Evolutionary conservation across 2,797 vertebrate genomes (phyloP).

Genomic region (Ctenosaura bakeri): DNA sequence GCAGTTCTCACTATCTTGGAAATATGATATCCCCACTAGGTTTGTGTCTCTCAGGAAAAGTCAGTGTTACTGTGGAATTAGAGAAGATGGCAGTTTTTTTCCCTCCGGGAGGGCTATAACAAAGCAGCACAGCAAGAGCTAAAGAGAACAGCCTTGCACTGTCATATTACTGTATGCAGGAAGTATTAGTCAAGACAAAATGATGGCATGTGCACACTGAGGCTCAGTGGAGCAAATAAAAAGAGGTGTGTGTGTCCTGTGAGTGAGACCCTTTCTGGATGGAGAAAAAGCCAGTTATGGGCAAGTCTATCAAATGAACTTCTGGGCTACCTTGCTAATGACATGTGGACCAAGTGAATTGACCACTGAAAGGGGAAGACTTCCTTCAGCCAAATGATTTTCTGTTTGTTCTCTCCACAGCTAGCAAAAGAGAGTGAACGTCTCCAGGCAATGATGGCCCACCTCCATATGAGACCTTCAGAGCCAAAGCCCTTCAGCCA

Average conservation of each 20-base stretch:
- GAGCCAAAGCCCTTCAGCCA: slow-evolving; percentile 99
- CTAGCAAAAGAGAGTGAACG: slow-evolving; percentile 98
- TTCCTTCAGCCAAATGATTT: fast-evolving
- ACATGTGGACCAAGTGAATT: not conserved
- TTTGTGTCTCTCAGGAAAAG: slow-evolving; percentile 5
- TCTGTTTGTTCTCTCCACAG: slow-evolving; percentile 76
- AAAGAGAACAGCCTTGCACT: slow-evolving; percentile 20
- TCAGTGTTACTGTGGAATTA: slow-evolving; percentile 25
- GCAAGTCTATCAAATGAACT: not conserved
- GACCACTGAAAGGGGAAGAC: fast-evolving
- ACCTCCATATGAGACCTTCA: slow-evolving; percentile 98
- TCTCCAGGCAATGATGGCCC: slow-evolving; percentile 99
- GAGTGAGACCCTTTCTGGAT: not conserved
- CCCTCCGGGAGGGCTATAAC: not conserved
- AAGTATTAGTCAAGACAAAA: slow-evolving; percentile 33
- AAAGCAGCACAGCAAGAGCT: not conserved
- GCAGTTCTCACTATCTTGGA: not conserved
- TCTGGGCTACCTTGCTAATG: not conserved
- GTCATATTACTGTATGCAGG: slow-evolving; percentile 1
- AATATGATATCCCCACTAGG: slow-evolving; percentile 4
- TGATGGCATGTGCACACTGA: not conserved
- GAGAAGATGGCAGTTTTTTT: slow-evolving; percentile 5
- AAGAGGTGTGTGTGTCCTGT: not conserved
- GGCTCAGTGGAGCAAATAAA: slow-evolving; percentile 17
- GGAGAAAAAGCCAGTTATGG: not conserved